These are phyloP conservation scores for Junco hyemalis DNA, from an alignment of 2,113 vertebrate genomes.

Conservation along the genomic window DNA sequence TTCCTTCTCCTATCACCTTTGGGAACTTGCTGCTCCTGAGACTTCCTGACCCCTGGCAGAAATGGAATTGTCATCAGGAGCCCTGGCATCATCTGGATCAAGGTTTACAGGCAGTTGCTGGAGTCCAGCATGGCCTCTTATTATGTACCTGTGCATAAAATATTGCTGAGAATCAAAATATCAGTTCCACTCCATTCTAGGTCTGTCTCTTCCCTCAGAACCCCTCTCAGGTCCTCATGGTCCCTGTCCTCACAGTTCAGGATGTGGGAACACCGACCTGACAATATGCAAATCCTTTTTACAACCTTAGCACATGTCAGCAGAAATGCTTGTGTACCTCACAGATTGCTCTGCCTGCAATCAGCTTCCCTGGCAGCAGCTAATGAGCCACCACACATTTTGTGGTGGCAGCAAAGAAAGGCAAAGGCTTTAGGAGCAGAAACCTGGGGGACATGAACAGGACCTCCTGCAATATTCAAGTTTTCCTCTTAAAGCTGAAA, in stretches of 20 bases:
- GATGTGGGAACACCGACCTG: not conserved
- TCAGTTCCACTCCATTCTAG: not conserved
- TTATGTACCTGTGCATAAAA: accelerated
- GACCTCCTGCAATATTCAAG: not conserved
- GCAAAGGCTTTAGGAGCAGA: not conserved
- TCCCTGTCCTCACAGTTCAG: not conserved
- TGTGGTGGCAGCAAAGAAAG: not conserved
- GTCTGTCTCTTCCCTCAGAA: not conserved
- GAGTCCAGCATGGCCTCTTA: accelerated
- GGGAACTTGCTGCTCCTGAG: not conserved
- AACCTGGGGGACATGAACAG: not conserved
- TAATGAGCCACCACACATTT: not conserved
- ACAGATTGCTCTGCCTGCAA: not conserved
- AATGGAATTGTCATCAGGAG: not conserved
- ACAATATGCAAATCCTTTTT: not conserved
- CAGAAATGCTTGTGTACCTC: not conserved
- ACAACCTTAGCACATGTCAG: not conserved
- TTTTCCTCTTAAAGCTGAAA: not conserved
- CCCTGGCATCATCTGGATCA: not conserved
- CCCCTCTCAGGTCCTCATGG: not conserved
- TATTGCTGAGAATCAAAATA: not conserved
- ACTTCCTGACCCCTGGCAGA: not conserved
- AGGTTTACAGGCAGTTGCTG: not conserved
- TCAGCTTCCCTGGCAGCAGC: not conserved
- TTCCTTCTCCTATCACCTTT: not conserved